These are phyloP conservation scores for Malurus leucopterus DNA, from an alignment of 2,797 vertebrate species.

Conservation along the genomic window DNA sequence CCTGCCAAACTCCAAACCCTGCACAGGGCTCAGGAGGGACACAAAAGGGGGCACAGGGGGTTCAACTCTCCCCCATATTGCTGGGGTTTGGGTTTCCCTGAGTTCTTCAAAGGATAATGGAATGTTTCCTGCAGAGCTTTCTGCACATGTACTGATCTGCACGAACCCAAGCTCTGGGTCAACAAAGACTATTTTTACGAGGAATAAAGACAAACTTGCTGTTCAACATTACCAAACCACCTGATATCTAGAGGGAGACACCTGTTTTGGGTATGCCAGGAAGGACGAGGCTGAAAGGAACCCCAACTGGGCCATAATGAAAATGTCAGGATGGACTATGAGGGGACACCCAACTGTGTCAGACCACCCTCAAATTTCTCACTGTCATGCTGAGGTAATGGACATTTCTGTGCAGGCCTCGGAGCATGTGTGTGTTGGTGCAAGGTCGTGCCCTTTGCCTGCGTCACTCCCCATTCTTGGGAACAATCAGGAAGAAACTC, in stretches of 20 bases:
- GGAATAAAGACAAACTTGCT: neutral
- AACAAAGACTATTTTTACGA: neutral
- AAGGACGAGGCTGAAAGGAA: neutral
- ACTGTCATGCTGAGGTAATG: rapidly evolving
- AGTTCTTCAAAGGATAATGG: neutral
- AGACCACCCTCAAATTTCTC: too few relatives aligned
- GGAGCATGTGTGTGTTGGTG: neutral
- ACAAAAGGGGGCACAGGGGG: rapidly evolving
- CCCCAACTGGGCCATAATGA: rapidly evolving
- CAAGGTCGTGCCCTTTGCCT: neutral
- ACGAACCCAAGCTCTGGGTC: neutral
- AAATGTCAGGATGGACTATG: neutral
- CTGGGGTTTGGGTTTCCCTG: neutral
- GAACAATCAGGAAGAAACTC: slow-evolving; percentile 15
- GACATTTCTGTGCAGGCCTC: neutral
- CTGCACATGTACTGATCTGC: neutral
- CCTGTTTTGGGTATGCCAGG: neutral
- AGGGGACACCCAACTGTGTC: neutral
- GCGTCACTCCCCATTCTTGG: slow-evolving; percentile 9
- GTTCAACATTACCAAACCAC: neutral
- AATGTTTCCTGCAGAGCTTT: neutral
- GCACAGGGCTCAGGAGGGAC: rapidly evolving
- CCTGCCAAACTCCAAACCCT: neutral
- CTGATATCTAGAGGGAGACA: neutral
- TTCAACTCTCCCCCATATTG: neutral